Conservation (phyloP, 2,888 invertebrate genomes). For the Campoplex capitator region DNA sequence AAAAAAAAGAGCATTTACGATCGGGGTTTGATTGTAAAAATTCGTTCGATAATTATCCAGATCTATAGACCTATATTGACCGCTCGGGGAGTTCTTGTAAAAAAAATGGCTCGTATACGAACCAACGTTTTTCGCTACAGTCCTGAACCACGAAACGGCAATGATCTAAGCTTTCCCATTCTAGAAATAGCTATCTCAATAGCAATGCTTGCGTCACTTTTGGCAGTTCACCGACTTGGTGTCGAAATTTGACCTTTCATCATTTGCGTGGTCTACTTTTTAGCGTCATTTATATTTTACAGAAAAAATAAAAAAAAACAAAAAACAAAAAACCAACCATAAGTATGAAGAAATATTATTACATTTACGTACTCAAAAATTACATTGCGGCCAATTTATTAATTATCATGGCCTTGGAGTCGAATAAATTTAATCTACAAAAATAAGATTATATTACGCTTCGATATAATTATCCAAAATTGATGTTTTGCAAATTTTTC, state of each 20-base stretch:
- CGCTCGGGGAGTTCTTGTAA: not conserved
- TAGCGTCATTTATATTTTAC: constrained; percentile 13
- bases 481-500: not conserved
- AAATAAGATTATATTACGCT: not conserved
- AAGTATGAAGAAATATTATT: too few relatives aligned
- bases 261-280: constrained; percentile 25
- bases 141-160: constrained; percentile 35
- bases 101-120: constrained; percentile 2
- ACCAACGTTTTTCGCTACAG: constrained; percentile 1
- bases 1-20: not conserved
- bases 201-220: constrained; percentile 76
- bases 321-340: not conserved
- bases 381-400: not conserved
- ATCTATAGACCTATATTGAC: not conserved
- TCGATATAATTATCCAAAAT: not conserved
- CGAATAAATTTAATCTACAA: not conserved
- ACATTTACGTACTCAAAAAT: not conserved
- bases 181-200: constrained; percentile 79
- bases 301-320: not conserved
- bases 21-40: not conserved
- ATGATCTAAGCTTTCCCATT: constrained; percentile 68
- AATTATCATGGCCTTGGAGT: not conserved
- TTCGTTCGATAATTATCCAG: not conserved
- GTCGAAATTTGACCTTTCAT: constrained; percentile 65
- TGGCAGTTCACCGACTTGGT: constrained; percentile 71